Percentiles rank a stretch among this genome's conserved stretches.
phyloP scores from a whole-genome alignment of 1,140 invertebrate genomes.

The Eriosoma lanigerum region DNA sequence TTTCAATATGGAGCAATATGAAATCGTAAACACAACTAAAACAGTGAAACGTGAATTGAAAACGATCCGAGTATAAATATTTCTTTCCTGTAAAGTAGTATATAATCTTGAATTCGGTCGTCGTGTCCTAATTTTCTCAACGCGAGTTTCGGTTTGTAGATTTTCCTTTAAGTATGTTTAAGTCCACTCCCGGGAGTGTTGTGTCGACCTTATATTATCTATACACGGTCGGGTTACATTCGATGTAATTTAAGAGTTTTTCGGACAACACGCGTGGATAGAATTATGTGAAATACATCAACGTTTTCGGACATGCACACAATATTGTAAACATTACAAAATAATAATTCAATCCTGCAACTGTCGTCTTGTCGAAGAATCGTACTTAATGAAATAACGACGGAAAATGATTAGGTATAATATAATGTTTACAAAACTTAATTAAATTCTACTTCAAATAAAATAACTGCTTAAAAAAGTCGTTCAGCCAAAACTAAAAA shows the following conservation, averaged over 20 bases:
- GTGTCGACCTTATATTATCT: not conserved
- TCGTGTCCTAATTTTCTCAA: not conserved
- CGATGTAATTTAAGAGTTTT: conserved; percentile 7
- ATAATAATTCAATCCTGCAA: no score
- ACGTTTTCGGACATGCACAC: not conserved
- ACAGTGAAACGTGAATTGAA: not conserved
- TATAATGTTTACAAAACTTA: no score
- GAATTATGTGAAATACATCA: conserved; percentile 1
- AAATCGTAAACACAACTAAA: no score
- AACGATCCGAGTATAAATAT: not conserved
- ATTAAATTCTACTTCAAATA: no score
- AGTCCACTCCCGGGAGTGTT: conserved; percentile 10
- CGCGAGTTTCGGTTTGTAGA: not conserved
- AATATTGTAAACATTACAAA: no score
- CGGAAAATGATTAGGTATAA: no score
- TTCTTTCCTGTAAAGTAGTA: not conserved
- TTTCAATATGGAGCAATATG: no score
- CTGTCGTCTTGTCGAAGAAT: no score
- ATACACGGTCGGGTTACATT: not conserved
- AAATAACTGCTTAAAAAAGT: no score
- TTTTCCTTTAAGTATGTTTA: conserved; percentile 6
- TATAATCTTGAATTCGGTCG: not conserved
- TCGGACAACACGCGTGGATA: conserved; percentile 5
- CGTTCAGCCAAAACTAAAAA: no score
- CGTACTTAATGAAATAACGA: no score